Conservation (phyloP, 2,113 vertebrate genomes). For the Falcunculus frontatus region DNA sequence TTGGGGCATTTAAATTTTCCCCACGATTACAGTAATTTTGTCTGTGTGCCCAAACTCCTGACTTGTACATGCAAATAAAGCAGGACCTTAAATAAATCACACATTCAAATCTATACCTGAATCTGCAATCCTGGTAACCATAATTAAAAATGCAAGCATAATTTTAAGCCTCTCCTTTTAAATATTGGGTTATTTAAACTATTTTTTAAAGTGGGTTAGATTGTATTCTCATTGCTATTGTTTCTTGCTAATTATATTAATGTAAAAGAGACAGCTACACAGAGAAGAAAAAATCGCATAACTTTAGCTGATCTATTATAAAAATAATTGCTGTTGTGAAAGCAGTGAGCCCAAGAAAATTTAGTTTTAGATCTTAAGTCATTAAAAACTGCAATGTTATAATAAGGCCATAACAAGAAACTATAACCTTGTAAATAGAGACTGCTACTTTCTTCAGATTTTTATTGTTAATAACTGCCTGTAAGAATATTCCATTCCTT, state of each 20-base stretch:
- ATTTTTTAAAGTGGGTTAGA: background rate
- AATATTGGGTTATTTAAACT: background rate
- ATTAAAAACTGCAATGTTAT: background rate
- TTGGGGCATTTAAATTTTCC: background rate
- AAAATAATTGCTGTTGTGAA: background rate
- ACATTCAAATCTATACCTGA: background rate
- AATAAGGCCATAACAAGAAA: background rate
- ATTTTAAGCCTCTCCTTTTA: background rate
- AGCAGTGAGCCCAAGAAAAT: background rate
- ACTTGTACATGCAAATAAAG: background rate
- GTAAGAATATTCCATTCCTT: background rate
- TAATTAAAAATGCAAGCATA: background rate
- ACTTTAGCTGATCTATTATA: background rate
- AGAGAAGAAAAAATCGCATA: background rate
- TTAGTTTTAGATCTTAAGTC: background rate
- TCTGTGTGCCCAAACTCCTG: background rate
- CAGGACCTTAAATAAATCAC: background rate
- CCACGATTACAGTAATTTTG: background rate
- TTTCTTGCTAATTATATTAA: background rate
- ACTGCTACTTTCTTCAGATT: background rate
- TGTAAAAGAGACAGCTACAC: background rate
- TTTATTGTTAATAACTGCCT: conserved; percentile 3
- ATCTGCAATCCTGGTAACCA: background rate
- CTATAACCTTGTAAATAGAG: background rate
- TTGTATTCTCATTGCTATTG: background rate